Base-by-base conservation (phyloP, 2,113 vertebrate genomes). In the Rhinoptilus africanus region DNA sequence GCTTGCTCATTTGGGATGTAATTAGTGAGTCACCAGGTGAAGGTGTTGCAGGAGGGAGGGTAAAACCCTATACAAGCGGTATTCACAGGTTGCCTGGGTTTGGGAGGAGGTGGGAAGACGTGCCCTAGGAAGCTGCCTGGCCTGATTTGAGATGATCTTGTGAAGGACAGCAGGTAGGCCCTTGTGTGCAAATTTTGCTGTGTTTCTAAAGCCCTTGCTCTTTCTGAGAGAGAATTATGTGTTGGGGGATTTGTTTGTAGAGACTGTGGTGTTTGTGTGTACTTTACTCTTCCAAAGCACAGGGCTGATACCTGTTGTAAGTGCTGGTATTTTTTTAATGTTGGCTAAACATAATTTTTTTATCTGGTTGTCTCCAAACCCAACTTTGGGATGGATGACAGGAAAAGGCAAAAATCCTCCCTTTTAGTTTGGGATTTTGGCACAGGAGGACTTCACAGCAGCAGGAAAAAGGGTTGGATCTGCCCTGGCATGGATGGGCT, bases 321-420 rank as follows among this genome's bases (percentile, higher is more conserved):
- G 17, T 12, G 17, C 24, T 67, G 23, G 18, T 24, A 4, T 30
- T 34, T 79, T 45, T 75, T 39, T 37, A 22, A 22, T 37, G 16
- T 48, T 89, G 23, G 27, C 5, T n/a, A 21, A 35, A 10, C 2
- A 10, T 32, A 24, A 16, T 12, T 26, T 67, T 59, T 62, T 48
- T 10, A 43, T 15, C 34, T 69, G 28, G 16, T 10, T 75, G 23
- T 51, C 28, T 57, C 35, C 43, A 85, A 69, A 51, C 17, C n/a
- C 3, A 18, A 0, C 22, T 68, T 68, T 11, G 37, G 12, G 6
- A 9, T 74, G 28, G 41, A 24, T 85, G 35, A 16, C 1, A 4
- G 22, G 22, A 15, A 47, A 74, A 32, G 21, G 23, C 32, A 57
- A 80, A 80, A 69, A 45, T 75, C 7, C 15, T 28, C 0, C 21